A percentile compares a stretch with the other conserved stretches of the same genome.
These are phyloP conservation scores for Muscina levida DNA, from an alignment of 2,888 invertebrate species.

Conservation along the genomic window DNA sequence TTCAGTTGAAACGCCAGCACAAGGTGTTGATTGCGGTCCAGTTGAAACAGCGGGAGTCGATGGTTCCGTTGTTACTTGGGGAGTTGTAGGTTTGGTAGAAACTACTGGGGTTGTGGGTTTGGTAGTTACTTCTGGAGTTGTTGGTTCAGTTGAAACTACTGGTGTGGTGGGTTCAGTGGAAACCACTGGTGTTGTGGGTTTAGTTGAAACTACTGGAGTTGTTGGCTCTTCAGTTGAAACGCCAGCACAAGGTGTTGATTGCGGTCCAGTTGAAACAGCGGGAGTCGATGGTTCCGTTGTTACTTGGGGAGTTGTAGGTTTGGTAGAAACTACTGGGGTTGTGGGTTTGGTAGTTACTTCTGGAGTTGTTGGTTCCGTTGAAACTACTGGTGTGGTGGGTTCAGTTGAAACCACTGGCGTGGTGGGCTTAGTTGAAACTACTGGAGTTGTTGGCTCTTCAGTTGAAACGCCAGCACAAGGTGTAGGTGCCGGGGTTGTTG, in stretches of 20 bases:
- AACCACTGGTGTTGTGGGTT: neutral
- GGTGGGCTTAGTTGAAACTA: neutral
- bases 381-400: neutral
- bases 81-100: neutral
- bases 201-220: neutral
- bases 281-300: neutral
- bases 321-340: neutral
- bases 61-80: neutral
- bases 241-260: too few species aligned
- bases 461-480: neutral
- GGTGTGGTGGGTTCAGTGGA: neutral
- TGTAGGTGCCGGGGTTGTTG: neutral
- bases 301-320: constrained; percentile 1
- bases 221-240: neutral
- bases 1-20: neutral
- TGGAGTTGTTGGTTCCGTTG: neutral
- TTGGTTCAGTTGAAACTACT: neutral
- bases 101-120: neutral
- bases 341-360: neutral
- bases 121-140: neutral
- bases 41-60: neutral
- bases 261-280: neutral
- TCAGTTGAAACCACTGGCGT: too few species aligned
- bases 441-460: neutral
- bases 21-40: neutral